Evolutionary conservation across 23 tunicate species (phyloP), one percentile per base, ranked within the genome.

Genomic region (Trididemnum nubilum): DNA sequence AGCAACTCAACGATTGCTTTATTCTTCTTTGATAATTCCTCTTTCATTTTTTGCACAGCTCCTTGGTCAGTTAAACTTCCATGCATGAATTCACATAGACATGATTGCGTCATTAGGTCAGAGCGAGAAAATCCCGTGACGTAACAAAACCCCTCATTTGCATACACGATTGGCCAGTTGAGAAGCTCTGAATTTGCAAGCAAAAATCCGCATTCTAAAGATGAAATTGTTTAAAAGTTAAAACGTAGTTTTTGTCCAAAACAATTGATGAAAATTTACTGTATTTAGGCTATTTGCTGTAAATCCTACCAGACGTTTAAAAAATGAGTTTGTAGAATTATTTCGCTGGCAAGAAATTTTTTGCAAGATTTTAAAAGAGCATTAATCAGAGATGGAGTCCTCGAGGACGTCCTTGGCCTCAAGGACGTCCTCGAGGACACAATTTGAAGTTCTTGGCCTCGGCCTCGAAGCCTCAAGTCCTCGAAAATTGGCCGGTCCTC

Each of bases 151-250:
- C 87, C 92, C 25, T 90, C 99, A 51, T 81, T 87, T 31, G 97
- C 93, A 54, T 90, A 96, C 0, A 96, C 97, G 67, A 96, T 96
- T 28, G 99, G 99, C 88, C 90, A 91, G 26, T 82, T 88, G 82
- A 86, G 85, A 28, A 93, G 71, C 39, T 85, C 89, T 18, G 98
- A 94, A 58, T 93, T 93, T 5, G 98, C 98, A 33, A 93, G 72
- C 80, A 93, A 35, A 58, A 93, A 93, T 57, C 73, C 85, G 71
- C 83, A 77, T 27, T 75, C 98, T 93, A 78, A 34, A 54, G 7
- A 15, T 61, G 5, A 61, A 61, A n/a, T 61, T 61, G 18, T 12
- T 12, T 12, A 3, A 23, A 12, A 61, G 26, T 26, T 12, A 5
- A 24, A 12, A 61, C 67, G n/a, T 12, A 61, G 29, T 49, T 12